Evolutionary conservation across 1,140 invertebrate species (phyloP), one percentile per base, ranked within the genome.

Genomic region (Heliconius hermathena): DNA sequence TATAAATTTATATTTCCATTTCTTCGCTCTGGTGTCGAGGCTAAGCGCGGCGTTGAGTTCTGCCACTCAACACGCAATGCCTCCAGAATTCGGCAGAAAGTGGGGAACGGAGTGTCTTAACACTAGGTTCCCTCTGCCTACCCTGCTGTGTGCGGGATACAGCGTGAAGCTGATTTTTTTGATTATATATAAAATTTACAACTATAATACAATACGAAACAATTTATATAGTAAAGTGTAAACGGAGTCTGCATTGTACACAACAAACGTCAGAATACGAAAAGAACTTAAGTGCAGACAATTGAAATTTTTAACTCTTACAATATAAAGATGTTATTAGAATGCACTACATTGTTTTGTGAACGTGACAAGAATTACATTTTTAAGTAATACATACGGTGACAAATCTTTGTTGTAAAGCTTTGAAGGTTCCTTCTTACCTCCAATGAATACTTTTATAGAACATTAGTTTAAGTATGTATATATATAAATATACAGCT

Each of bases 331-430:
- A 49, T 82, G 13, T 13, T 29, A 60, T 60, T 60, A 16, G 20
- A 22, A 13, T 20, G 33, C 38, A 41, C 18, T 60, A 41, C n/a
- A 26, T 57, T 57, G 38, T 38, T 75, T 38, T 41, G 36, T 66
- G 60, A 75, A 75, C 74, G 74, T 66, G 54, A 60, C n/a, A 41
- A 41, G 54, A 75, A 75, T 60, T n/a, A 33, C 26, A 54, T 46
- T 66, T 66, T 74, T 22, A 74, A 74, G 54, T 66, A n/a, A 46
- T 46, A 46, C 13, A 16, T 3, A 11, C 6, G 54, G 13, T 57
- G 38, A 60, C 33, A 60, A 11, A 66, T 66, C 22, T 16, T 29
- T 11, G 3, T 66, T 66, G 60, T 66, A 29, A 26, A 9, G 11
- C 60, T 16, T 66, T 66, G 29, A 66, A 66, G 22, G 26, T 26